phyloP scores from a whole-genome alignment of 2,113 vertebrate species.

The Anser brachyrhynchus region DNA sequence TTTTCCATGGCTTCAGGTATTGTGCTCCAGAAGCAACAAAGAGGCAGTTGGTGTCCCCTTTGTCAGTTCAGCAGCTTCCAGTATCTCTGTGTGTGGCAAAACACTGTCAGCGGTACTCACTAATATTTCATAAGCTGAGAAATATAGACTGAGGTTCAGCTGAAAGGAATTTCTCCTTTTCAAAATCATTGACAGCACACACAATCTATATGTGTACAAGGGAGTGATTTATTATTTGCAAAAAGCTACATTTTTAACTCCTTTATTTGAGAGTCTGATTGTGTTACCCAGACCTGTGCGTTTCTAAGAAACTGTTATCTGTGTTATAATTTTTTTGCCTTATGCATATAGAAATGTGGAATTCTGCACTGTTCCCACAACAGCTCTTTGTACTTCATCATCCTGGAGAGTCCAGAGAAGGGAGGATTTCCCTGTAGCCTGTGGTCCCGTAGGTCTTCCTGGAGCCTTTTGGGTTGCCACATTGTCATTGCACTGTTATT shows the following conservation, averaged over 20 bases:
- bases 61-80: conserved; percentile 25
- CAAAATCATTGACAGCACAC: background rate
- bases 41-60: background rate
- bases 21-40: conserved; percentile 25
- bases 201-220: background rate
- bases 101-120: background rate
- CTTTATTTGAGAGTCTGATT: background rate
- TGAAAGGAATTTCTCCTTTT: conserved; percentile 19
- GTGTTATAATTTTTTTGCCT: background rate
- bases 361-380: background rate
- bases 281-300: background rate
- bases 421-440: background rate
- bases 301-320: background rate
- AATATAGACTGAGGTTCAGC: background rate
- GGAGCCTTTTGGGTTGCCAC: background rate
- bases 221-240: background rate
- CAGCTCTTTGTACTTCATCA: background rate
- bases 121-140: conserved; percentile 27
- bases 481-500: background rate
- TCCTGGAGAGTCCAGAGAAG: background rate
- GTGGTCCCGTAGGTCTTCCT: background rate
- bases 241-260: background rate
- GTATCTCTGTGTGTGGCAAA: background rate
- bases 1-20: conserved; percentile 24
- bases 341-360: background rate